phyloP scores from a whole-genome alignment of 2,888 invertebrate genomes.

The Acanthosepion lycidas region DNA sequence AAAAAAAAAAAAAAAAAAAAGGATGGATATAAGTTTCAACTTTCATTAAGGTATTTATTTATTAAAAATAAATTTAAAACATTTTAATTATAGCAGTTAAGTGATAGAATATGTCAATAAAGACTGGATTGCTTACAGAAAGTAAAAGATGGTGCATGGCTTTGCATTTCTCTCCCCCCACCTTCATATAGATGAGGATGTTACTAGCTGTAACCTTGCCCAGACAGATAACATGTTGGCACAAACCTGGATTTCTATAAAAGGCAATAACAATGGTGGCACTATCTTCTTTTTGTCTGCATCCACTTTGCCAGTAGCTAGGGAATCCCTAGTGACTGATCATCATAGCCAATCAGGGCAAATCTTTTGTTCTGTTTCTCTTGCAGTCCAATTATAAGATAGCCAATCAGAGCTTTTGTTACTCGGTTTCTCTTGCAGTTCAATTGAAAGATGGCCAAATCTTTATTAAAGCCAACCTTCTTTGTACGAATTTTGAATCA shows the following conservation, averaged over 20 bases:
- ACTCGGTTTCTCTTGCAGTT: not conserved
- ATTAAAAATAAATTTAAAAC: no score
- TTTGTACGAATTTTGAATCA: not conserved
- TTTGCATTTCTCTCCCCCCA: not conserved
- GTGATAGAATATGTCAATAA: not conserved
- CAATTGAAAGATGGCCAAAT: not conserved
- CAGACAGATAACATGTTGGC: not conserved
- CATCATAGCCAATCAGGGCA: not conserved
- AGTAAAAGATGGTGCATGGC: not conserved
- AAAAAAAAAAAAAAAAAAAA: no score
- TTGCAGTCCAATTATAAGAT: not conserved
- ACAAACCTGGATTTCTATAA: slow-evolving; percentile 12
- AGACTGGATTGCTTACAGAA: not conserved
- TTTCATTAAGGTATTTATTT: no score
- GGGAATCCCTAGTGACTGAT: not conserved
- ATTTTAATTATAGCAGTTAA: no score
- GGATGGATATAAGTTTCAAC: no score
- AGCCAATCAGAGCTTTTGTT: not conserved
- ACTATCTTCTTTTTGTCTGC: no score
- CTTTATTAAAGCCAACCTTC: not conserved
- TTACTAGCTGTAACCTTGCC: not conserved
- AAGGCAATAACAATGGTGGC: not conserved
- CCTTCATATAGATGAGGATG: not conserved
- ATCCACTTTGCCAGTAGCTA: not conserved
- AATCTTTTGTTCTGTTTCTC: not conserved